A percentile compares a stretch with the other conserved stretches of the same genome.
phyloP scores from a whole-genome alignment of 2,888 invertebrate genomes.

The Acrobasis consociella region DNA sequence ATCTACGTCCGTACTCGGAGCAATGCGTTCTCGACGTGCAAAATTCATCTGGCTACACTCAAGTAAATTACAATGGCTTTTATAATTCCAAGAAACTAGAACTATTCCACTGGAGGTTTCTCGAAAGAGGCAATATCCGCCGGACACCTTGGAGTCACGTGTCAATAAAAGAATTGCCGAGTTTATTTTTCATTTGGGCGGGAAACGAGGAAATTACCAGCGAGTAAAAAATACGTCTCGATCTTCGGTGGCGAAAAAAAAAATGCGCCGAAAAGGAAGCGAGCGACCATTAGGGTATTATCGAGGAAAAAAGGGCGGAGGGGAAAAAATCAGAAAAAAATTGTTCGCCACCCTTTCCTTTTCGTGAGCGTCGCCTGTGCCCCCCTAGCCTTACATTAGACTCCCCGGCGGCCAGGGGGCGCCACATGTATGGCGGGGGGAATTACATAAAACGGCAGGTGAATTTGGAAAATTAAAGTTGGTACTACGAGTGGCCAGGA shows the following conservation, averaged over 20 bases:
- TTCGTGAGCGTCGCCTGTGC: constrained; percentile 72
- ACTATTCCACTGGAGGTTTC: constrained; percentile 22
- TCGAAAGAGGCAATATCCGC: constrained; percentile 34
- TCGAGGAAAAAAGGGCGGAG: constrained; percentile 72
- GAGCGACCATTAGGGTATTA: constrained; percentile 82
- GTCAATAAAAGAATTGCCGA: constrained; percentile 59
- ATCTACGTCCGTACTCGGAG: constrained; percentile 29
- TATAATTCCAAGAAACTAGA: constrained; percentile 4
- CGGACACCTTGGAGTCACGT: constrained; percentile 49
- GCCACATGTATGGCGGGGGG: constrained; percentile 62
- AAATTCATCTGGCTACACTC: constrained; percentile 29
- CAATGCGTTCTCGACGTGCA: constrained; percentile 26
- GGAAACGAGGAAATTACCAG: constrained; percentile 75
- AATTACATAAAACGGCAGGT: constrained; percentile 77
- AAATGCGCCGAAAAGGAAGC: constrained; percentile 76
- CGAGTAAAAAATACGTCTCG: constrained; percentile 77
- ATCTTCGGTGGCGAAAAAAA: constrained; percentile 70
- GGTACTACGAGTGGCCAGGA: constrained; percentile 48
- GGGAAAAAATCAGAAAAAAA: constrained; percentile 80
- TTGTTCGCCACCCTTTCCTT: constrained; percentile 80
- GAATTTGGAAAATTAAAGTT: constrained; percentile 81
- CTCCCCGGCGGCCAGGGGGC: constrained; percentile 60
- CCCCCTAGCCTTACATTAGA: constrained; percentile 70
- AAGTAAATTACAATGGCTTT: constrained; percentile 23
- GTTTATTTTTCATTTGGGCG: constrained; percentile 69